Base-by-base conservation (phyloP, 1,140 invertebrate genomes). In the Diuraphis noxia region DNA sequence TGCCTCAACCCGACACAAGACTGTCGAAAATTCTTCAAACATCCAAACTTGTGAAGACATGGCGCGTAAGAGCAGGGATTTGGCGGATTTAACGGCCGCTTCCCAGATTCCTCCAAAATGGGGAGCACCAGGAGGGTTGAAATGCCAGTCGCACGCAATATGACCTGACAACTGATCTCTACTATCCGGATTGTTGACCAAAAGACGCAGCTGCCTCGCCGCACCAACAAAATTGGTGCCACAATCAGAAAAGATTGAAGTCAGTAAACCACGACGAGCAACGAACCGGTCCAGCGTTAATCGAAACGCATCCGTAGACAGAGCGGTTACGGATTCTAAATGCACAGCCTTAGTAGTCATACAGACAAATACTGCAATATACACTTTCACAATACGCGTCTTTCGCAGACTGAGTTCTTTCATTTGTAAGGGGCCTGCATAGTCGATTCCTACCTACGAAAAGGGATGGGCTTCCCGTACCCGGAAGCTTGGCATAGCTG, bases 321-420 rank as follows among this genome's bases (percentile, higher is more conserved):
- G 86, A 92, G 93, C 92, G 0, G 93, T 92, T 0, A 94, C 94
- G 0, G 94, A 36, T 91, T 95, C 94, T 21, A 95, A 91, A 92
- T 94, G 94, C n/a, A 94, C 91, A 6, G 94, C 94, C 84, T 93
- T 93, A 1, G 94, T 94, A 2, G 92, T 81, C 34, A 94, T 93
- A 90, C 94, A 95, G 8, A 94, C 93, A 92, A 94, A 95, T 23
- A 95, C 2, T n/a, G 92, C 93, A 19, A 94, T 91, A 92, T 94
- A 95, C 2, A 92, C 93, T 91, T 95, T 95, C 17, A 92, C 34
- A 30, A 88, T 89, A 9, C 92, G 92, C 41, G 92, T 88, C 40
- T 93, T 93, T 34, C 93, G 90, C 25, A 92, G 72, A 38, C 92
- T 92, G 49, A 92, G 87, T 19, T 92, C 92, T 92, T 93, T 94